Base-by-base conservation (phyloP, 2,113 vertebrate genomes). In the Sarotherodon lohbergeri region DNA sequence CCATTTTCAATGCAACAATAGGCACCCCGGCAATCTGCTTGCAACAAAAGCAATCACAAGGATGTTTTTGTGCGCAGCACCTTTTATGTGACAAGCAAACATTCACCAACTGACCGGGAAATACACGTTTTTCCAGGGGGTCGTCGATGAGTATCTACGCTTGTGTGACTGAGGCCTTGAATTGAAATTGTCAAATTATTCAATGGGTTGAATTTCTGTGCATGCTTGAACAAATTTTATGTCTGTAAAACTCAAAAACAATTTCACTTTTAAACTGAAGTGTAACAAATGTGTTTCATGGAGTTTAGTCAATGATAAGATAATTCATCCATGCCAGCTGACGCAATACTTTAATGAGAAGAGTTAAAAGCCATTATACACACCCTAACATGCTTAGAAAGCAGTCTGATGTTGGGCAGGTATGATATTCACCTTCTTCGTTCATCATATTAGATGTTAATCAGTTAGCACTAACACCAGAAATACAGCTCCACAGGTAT, bases 161-260 rank as follows among this genome's bases (percentile, higher is more conserved):
- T 17, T 48, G 4, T 48, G 41, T 76, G 68, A 48, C 68, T 76
- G 68, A 73, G 41, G 9, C 39, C 9, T 48, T 48, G 2, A 46
- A 48, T 27, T 46, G 41, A 48, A 48, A 50, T 50, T 76, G 14
- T 29, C 22, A 29, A 48, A 48, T 4, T 50, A 17, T 76, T 76
- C 24, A 32, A 19, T 0, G 8, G 41, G 41, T 48, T 29, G 0
- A 29, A 2, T 17, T 11, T 32, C 6, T 48, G 14, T 76, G 16
- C 16, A 76, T 2, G 24, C 16, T 50, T 76, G 9, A 29, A 76
- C 27, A 19, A 2, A 12, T 19, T 48, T 11, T 48, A 48, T 76
- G 9, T 14, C 43, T 76, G 0, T 29, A 48, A 76, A 29, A 76
- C 16, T 50, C 9, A 32, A 50, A 76, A 46, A 17, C 14, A 29